phyloP scores from a whole-genome alignment of 2,888 invertebrate species.

The Drosophila prolongata region DNA sequence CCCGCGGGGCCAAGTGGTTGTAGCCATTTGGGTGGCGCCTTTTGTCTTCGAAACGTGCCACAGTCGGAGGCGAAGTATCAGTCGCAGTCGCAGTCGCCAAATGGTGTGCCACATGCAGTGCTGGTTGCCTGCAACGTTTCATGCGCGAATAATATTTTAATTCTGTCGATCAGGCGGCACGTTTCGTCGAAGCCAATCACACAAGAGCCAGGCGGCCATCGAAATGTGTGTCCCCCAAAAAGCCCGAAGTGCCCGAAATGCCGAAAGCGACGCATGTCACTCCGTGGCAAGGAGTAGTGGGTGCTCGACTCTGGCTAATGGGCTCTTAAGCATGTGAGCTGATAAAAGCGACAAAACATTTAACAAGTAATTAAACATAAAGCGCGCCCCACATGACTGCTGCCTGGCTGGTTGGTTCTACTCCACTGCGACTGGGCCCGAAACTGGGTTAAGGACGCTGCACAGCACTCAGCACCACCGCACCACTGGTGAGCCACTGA shows the following conservation, averaged over 20 bases:
- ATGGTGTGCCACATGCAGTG: constrained; percentile 72
- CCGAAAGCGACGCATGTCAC: constrained; percentile 52
- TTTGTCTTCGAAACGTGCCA: constrained; percentile 66
- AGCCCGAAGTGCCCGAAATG: constrained; percentile 30
- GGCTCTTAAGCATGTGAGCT: constrained; percentile 54
- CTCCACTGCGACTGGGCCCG: constrained; percentile 36
- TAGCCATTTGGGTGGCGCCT: constrained; percentile 72
- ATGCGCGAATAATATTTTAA: constrained; percentile 68
- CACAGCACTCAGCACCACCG: constrained; percentile 55
- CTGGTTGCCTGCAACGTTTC: constrained; percentile 57
- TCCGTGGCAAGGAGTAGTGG: constrained; percentile 30
- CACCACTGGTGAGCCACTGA: neutral
- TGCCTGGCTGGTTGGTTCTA: constrained; percentile 36
- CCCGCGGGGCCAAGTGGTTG: constrained; percentile 45
- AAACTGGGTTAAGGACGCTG: constrained; percentile 74
- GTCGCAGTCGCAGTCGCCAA: constrained; percentile 7
- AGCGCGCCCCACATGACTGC: constrained; percentile 39
- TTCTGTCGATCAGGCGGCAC: constrained; percentile 55
- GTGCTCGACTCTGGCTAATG: constrained; percentile 50
- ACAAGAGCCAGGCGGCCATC: constrained; percentile 18
- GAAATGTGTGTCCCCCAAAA: constrained; percentile 2
- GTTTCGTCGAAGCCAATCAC: constrained; percentile 61
- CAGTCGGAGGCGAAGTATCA: constrained; percentile 20
- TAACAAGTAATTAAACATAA: constrained; percentile 79
- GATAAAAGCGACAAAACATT: constrained; percentile 71